A percentile compares a stretch with the other conserved stretches of the same genome.
Evolutionary conservation across 2,888 invertebrate genomes (phyloP).

Genomic region (Ophraella communa): DNA sequence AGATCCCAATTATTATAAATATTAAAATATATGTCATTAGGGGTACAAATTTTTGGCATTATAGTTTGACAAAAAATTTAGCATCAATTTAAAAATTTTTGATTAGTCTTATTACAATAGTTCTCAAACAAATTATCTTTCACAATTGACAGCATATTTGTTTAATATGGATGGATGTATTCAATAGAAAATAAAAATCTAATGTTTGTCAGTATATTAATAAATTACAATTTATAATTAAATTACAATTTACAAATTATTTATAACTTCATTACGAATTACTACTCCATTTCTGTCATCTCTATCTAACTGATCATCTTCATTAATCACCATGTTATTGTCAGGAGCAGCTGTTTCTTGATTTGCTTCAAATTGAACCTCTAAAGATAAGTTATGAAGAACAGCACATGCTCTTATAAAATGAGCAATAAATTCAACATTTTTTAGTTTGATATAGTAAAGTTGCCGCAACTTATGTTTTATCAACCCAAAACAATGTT

Average conservation of each 20-base stretch:
- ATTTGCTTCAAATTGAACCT: conserved; percentile 4
- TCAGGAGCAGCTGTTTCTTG: background rate
- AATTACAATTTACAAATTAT: conserved; percentile 4
- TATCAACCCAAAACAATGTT: conserved; percentile 27
- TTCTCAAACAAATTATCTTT: too few relatives aligned
- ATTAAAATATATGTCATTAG: too few relatives aligned
- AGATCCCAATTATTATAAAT: too few relatives aligned
- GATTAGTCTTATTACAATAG: too few relatives aligned
- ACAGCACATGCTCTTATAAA: conserved; percentile 26
- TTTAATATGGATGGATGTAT: too few relatives aligned
- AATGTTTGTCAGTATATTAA: background rate
- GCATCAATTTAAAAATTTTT: too few relatives aligned
- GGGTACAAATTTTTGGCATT: too few relatives aligned
- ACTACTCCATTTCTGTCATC: conserved; percentile 19
- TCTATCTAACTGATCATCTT: background rate
- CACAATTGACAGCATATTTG: too few relatives aligned
- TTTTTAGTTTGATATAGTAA: conserved; percentile 25
- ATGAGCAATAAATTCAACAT: too few relatives aligned
- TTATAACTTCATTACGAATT: conserved; percentile 5
- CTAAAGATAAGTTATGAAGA: conserved; percentile 26
- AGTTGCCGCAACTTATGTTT: conserved; percentile 28
- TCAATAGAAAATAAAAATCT: too few relatives aligned
- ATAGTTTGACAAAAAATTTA: too few relatives aligned
- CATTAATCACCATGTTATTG: background rate
- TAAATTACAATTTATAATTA: background rate